Conservation (phyloP, 2,797 vertebrate genomes). For the Tokudaia tokunoshimensis region DNA sequence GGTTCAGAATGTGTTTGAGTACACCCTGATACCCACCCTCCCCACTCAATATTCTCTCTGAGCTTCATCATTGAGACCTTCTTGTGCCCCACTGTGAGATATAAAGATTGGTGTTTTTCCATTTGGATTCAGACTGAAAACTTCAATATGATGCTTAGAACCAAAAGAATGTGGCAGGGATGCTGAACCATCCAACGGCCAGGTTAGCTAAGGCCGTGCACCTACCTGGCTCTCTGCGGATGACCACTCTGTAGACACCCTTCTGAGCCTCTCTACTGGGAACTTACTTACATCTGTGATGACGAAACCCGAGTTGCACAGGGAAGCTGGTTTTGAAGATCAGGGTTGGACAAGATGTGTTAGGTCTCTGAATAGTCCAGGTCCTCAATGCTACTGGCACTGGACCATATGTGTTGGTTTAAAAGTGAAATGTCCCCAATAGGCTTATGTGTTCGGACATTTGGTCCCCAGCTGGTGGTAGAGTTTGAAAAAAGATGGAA, state of each 20-base stretch:
- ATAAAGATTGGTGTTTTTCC: neutral
- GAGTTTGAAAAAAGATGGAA: neutral
- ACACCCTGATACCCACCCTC: neutral
- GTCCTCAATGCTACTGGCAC: neutral
- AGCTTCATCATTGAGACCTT: neutral
- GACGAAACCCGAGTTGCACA: neutral
- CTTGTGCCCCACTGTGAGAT: rapidly evolving
- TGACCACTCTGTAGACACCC: neutral
- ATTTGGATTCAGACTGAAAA: neutral
- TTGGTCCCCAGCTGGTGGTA: neutral
- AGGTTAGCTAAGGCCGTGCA: neutral
- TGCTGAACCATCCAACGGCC: neutral
- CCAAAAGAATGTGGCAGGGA: neutral
- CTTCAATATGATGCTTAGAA: neutral
- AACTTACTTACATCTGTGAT: neutral
- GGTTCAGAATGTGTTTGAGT: neutral
- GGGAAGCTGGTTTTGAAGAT: neutral
- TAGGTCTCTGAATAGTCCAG: neutral
- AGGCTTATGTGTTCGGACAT: neutral
- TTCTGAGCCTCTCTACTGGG: neutral
- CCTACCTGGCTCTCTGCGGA: neutral
- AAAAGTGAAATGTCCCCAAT: neutral
- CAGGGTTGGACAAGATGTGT: neutral
- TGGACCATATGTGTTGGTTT: neutral
- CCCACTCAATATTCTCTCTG: neutral